Conservation (phyloP, 2,888 invertebrate species). For the Thecocarcelia acutangulata region DNA sequence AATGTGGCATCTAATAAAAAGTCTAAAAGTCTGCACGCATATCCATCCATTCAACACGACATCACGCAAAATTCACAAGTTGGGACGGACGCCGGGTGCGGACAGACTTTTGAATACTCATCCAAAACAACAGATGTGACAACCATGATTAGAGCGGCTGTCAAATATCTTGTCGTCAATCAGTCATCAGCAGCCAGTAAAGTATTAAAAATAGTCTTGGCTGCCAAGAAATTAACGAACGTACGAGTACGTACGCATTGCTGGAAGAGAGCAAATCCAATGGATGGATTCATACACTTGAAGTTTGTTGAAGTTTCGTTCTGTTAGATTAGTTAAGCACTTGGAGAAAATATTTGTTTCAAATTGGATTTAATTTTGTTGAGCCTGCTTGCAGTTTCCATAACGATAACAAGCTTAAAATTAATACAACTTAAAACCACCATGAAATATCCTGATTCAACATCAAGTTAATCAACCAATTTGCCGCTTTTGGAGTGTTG, state of each 20-base stretch:
- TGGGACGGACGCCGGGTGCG: background rate
- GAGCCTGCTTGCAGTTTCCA: too few species aligned
- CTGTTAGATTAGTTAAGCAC: background rate
- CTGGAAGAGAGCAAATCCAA: constrained; percentile 6
- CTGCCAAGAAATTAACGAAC: constrained; percentile 27
- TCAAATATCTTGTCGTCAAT: constrained; percentile 70
- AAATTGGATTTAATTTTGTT: too few species aligned
- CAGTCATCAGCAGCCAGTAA: constrained; percentile 60
- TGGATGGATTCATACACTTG: constrained; percentile 23
- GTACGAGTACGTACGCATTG: background rate
- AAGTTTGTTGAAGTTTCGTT: constrained; percentile 4
- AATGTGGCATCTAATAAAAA: constrained; percentile 60
- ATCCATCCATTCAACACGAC: constrained; percentile 45
- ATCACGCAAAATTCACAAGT: constrained; percentile 21
- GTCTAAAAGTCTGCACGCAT: constrained; percentile 61
- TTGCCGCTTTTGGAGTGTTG: too few species aligned
- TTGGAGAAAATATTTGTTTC: background rate
- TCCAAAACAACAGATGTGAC: constrained; percentile 66
- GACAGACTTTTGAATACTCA: constrained; percentile 43
- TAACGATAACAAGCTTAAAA: too few species aligned
- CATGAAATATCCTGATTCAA: too few species aligned
- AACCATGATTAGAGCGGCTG: constrained; percentile 68
- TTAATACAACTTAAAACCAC: too few species aligned
- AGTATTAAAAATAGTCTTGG: constrained; percentile 31
- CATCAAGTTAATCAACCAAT: too few species aligned